A percentile compares a stretch with the other conserved stretches of the same genome.
Evolutionary conservation across 2,888 invertebrate genomes (phyloP).

Genomic region (Ametastegia equiseti): DNA sequence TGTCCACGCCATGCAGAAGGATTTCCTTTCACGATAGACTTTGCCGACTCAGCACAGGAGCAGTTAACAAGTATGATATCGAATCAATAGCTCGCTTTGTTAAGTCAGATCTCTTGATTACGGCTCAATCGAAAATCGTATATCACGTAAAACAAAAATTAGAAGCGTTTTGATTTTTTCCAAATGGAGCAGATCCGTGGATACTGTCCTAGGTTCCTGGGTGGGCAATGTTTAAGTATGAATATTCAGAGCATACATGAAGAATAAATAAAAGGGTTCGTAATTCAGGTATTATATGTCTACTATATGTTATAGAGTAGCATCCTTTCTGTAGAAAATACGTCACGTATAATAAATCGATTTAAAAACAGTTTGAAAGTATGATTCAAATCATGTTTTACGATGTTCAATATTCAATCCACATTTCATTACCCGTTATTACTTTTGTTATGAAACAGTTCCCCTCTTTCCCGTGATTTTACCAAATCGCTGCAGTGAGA

Average conservation of each 20-base stretch:
- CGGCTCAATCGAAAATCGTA: neutral
- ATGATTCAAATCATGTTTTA: conserved; percentile 3
- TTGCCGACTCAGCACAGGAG: neutral
- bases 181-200: neutral
- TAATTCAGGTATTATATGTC: neutral
- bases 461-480: neutral
- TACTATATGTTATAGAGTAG: neutral
- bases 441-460: conserved; percentile 14
- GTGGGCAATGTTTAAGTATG: neutral
- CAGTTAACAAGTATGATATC: neutral
- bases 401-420: conserved; percentile 7
- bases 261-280: no score
- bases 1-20: neutral
- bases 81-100: neutral
- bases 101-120: neutral
- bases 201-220: neutral
- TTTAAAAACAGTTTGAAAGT: conserved; percentile 12
- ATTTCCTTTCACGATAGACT: no score
- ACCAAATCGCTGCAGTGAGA: neutral
- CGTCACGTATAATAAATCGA: conserved; percentile 33
- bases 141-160: neutral
- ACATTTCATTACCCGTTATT: conserved; percentile 29
- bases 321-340: neutral
- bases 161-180: neutral
- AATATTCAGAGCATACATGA: neutral